Percentiles rank a stretch among this genome's conserved stretches.
Conservation (phyloP, 2,888 invertebrate genomes). For the Anticlea derivata region DNA sequence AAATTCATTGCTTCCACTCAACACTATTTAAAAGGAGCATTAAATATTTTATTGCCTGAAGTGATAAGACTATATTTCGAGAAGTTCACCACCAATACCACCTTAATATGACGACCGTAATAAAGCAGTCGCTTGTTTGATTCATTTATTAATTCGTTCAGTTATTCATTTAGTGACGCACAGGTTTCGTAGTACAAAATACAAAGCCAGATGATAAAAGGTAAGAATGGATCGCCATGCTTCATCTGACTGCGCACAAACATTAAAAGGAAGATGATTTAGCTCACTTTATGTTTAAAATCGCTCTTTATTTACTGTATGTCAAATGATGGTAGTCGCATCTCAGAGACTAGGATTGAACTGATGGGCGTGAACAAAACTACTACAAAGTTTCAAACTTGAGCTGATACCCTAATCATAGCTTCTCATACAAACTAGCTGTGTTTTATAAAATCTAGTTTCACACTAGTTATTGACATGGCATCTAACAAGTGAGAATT, state of each 20-base stretch:
- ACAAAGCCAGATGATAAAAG: too few species aligned
- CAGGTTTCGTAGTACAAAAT: too few species aligned
- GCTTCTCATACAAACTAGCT: slow-evolving; percentile 27
- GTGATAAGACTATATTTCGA: slow-evolving; percentile 2
- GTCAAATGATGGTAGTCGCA: background rate
- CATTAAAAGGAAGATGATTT: too few species aligned
- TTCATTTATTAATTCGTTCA: background rate
- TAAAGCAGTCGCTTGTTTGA: too few species aligned
- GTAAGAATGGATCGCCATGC: too few species aligned
- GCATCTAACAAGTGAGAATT: slow-evolving; percentile 32
- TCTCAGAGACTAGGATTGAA: slow-evolving; percentile 5
- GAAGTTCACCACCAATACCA: too few species aligned
- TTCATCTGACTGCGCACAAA: too few species aligned
- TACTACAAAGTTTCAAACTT: slow-evolving; percentile 33
- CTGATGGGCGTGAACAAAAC: slow-evolving; percentile 44
- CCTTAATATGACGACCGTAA: background rate
- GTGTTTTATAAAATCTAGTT: slow-evolving; percentile 18
- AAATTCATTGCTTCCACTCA: slow-evolving; percentile 7
- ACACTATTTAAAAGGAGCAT: slow-evolving; percentile 9
- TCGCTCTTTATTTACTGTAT: background rate
- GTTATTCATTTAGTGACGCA: too few species aligned
- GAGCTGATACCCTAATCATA: slow-evolving; percentile 32
- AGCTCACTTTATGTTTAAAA: background rate
- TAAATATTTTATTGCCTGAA: slow-evolving; percentile 43
- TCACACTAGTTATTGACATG: slow-evolving; percentile 23